Evolutionary conservation across 2,888 invertebrate species (phyloP), one percentile per base, ranked within the genome.

Genomic region (Sarcophaga caerulescens): DNA sequence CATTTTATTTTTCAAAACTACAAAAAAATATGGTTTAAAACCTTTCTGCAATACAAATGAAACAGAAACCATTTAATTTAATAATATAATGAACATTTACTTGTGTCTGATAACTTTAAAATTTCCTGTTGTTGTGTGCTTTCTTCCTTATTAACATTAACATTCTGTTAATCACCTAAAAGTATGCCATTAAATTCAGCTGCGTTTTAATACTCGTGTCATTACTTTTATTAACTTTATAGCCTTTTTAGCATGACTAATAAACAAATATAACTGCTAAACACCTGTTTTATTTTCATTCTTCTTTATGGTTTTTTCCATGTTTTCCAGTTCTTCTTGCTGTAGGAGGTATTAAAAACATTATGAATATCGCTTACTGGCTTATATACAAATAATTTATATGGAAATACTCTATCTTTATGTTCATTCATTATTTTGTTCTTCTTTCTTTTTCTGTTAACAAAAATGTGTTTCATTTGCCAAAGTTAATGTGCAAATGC

Each of bases 101-200:
- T 35, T 35, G 35, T 35, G 35, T 35, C 35, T 35, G 35, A 35
- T 1, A 1, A 1, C 0, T 6, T 35, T 35, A 35, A 35, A 35
- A 35, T 35, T 1, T 35, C 10, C 35, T 8, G 8, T 35, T 35
- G 35, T 35, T 35, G 8, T 35, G 0, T 8, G 8, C 8, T 35
- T 35, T 35, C 35, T 35, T 35, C 10, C 35, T 6, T 35, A 6
- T 2, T 2, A 35, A 35, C 35, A 35, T 35, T 35, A 35, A 35
- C 8, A 35, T 35, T 35, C 62, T 23, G 21, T 4, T 62, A 65
- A 12, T 19, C 35, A 60, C 45, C 69, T 77, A 62, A 77, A 77
- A 85, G 76, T 68, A 17, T 47, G 59, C 77, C 77, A 77, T 81
- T 69, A 78, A 85, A 74, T 74, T 78, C 59, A 65, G 68, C 69